Evolutionary conservation across 2,113 vertebrate species (phyloP).

Genomic region (Colossoma macropomum): DNA sequence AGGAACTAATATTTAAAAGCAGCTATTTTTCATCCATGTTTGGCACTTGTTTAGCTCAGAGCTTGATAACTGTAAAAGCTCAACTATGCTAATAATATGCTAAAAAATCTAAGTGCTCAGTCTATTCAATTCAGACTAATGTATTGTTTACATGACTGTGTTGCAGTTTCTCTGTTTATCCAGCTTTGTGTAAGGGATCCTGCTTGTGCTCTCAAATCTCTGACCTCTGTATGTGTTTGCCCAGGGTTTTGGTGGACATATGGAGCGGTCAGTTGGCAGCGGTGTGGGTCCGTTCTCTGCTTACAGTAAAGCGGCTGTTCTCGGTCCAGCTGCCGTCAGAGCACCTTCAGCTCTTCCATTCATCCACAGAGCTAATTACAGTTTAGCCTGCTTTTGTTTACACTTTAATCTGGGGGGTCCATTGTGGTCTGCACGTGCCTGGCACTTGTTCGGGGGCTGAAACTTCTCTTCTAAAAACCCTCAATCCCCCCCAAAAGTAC

Average conservation of each 20-base stretch:
- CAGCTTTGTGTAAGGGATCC: slow-evolving; percentile 20
- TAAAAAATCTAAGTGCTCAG: neutral
- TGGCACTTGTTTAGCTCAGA: no score
- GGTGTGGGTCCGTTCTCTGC: slow-evolving; percentile 37
- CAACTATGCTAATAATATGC: no score
- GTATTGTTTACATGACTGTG: neutral
- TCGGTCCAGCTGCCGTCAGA: slow-evolving; percentile 72
- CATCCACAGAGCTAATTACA: slow-evolving; percentile 68
- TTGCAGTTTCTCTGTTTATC: neutral
- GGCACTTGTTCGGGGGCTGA: neutral
- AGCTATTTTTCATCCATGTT: no score
- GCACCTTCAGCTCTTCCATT: slow-evolving; percentile 57
- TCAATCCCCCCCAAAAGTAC: neutral
- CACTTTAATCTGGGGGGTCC: slow-evolving; percentile 66
- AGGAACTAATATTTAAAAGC: no score
- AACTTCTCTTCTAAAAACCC: neutral
- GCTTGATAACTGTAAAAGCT: no score
- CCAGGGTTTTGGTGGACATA: slow-evolving; percentile 37
- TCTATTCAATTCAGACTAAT: neutral
- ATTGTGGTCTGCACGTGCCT: slow-evolving; percentile 76
- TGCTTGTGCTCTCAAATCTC: neutral
- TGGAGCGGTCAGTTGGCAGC: slow-evolving; percentile 23
- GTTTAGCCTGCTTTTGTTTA: slow-evolving; percentile 71
- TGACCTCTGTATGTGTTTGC: slow-evolving; percentile 44
- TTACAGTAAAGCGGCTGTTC: slow-evolving; percentile 58